Conservation (phyloP, 2,797 vertebrate genomes). For the Typhlichthys eigenmanni region DNA sequence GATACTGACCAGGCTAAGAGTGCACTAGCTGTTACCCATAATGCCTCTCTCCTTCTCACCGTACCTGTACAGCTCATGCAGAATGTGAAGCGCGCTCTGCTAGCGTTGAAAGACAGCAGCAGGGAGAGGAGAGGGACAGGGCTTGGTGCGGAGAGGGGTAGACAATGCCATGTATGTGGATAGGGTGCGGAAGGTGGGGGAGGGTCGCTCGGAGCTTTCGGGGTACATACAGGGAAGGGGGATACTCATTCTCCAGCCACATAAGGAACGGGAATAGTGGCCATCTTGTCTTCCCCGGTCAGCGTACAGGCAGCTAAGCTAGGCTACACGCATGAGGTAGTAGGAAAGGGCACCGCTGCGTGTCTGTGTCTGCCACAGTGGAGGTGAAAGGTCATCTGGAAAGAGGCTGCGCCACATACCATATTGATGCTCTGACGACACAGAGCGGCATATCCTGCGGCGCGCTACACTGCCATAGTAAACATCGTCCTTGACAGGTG, state of each 20-base stretch:
- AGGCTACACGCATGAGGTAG: constrained; percentile 38
- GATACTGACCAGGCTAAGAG: constrained; percentile 42
- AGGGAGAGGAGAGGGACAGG: constrained; percentile 34
- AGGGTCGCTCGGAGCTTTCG: constrained; percentile 31
- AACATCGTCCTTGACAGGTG: constrained; percentile 88
- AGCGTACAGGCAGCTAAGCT: constrained; percentile 49
- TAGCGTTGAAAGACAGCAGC: constrained; percentile 37
- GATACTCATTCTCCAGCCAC: constrained; percentile 70
- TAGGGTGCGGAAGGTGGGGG: constrained; percentile 15
- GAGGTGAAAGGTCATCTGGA: constrained; percentile 59
- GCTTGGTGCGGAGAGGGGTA: constrained; percentile 55
- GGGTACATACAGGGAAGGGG: constrained; percentile 1
- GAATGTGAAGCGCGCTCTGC: constrained; percentile 34
- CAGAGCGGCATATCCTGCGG: constrained; percentile 85
- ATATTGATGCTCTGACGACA: constrained; percentile 86
- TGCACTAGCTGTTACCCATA: constrained; percentile 31
- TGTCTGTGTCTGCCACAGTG: constrained; percentile 54
- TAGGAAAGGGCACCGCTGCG: constrained; percentile 51
- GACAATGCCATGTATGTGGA: constrained; percentile 3
- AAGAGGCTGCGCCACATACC: constrained; percentile 83
- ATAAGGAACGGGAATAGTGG: constrained; percentile 53
- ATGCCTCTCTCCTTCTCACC: constrained; percentile 54
- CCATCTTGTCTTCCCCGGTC: constrained; percentile 63
- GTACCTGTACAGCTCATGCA: constrained; percentile 60
- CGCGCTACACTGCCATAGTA: constrained; percentile 89